phyloP scores from a whole-genome alignment of 1,140 invertebrate genomes.

The Lithobius niger region DNA sequence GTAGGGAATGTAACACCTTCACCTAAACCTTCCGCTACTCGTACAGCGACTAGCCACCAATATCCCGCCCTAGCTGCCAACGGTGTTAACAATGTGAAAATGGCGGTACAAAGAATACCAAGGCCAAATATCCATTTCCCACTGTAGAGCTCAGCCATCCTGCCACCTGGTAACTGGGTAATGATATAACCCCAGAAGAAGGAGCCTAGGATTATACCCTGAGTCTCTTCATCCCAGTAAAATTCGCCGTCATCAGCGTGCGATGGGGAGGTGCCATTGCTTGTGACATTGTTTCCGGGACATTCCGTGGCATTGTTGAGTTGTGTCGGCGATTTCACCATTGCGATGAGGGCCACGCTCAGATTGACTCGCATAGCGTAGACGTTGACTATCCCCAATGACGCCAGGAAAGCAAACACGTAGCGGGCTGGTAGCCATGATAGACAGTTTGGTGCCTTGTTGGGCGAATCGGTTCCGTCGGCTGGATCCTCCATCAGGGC shows the following conservation, averaged over 20 bases:
- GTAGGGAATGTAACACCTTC: constrained; percentile 81
- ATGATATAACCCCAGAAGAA: constrained; percentile 78
- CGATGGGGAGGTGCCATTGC: no score
- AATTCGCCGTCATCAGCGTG: constrained; percentile 7
- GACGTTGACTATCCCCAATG: no score
- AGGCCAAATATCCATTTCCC: constrained; percentile 72
- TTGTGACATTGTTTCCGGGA: no score
- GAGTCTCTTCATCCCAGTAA: constrained; percentile 4
- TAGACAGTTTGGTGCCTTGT: no score
- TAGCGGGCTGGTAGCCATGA: no score
- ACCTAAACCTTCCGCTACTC: constrained; percentile 55
- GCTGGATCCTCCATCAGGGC: no score
- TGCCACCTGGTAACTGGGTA: constrained; percentile 65
- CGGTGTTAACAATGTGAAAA: constrained; percentile 69
- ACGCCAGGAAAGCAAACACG: no score
- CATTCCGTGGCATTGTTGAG: no score
- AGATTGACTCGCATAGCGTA: no score
- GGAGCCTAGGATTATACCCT: constrained; percentile 51
- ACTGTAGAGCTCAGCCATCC: constrained; percentile 57
- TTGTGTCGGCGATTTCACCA: no score
- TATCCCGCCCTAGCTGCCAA: constrained; percentile 47
- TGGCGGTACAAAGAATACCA: constrained; percentile 62
- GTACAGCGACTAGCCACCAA: constrained; percentile 43
- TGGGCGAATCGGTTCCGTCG: no score
- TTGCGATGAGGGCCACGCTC: no score